Evolutionary conservation across 2,113 vertebrate genomes (phyloP), one percentile per base, ranked within the genome.

Genomic region (Charina bottae): DNA sequence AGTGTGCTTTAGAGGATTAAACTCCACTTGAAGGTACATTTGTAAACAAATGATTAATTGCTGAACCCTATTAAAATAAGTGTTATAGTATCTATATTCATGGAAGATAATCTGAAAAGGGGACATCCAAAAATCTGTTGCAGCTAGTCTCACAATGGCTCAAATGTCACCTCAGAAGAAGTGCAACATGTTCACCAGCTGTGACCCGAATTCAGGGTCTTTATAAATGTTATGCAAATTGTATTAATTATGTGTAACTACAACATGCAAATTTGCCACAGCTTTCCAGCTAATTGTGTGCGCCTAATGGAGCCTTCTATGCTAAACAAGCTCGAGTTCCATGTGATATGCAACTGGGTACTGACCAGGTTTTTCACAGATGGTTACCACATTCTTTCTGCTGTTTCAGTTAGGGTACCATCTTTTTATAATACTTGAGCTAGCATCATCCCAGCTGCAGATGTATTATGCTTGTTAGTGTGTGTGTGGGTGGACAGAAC

Each of bases 161-260:
- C 68, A 92, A 84, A 88, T 83, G 56, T 88, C 59, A 87, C 33
- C 53, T 72, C 84, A 72, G 59, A 62, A 15, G 83, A 91, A 85
- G 46, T 37, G 86, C 68, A 92, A 92, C 87, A 84, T 53, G 87
- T 89, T 87, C 53, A 58, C 68, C 91, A 92, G 91, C 86, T 92
- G 91, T 83, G 86, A 72, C 68, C 72, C 54, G 72, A 88, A 92
- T 83, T 89, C 55, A 84, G 88, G 88, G 56, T 88, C 72, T 72
- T 88, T 89, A 92, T 72, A 92, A 88, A 88, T 92, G 68, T 88
- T 92, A 62, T 89, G 68, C 72, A 92, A 92, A 92, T 88, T 88
- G 56, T 84, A 72, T 92, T 92, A 89, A 92, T 92, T 92, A 92
- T 84, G 87, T 88, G 56, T 88, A 92, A 92, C 60, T 92, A 92